Conservation (phyloP, 2,888 invertebrate species). For the Drosophila borborema region DNA sequence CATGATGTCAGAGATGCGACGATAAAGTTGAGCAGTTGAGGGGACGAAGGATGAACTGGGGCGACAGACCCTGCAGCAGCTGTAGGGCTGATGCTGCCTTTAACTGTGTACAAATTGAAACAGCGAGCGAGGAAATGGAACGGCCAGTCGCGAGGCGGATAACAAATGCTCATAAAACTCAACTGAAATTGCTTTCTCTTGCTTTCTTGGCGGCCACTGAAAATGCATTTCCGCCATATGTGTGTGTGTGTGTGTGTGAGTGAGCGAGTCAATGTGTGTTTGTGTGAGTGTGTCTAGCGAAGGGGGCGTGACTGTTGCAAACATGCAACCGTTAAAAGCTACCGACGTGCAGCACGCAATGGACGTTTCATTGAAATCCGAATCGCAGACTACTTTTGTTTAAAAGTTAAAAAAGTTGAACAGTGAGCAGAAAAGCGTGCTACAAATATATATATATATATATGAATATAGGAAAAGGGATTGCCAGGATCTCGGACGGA, state of each 20-base stretch:
- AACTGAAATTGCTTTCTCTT: slow-evolving; percentile 76
- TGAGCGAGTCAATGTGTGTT: slow-evolving; percentile 9
- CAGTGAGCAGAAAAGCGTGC: slow-evolving; percentile 46
- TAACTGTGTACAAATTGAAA: slow-evolving; percentile 72
- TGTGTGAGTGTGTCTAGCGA: slow-evolving; percentile 10
- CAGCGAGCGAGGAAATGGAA: slow-evolving; percentile 50
- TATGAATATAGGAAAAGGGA: neutral
- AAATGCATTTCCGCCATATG: slow-evolving; percentile 71
- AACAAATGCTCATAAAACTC: slow-evolving; percentile 76
- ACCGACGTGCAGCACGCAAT: slow-evolving; percentile 73
- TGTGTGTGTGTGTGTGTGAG: slow-evolving; percentile 15
- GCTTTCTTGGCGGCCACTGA: slow-evolving; percentile 78
- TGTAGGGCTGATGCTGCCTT: slow-evolving; percentile 47
- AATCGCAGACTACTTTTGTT: slow-evolving; percentile 73
- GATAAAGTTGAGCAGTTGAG: slow-evolving; percentile 27
- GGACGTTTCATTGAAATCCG: slow-evolving; percentile 54
- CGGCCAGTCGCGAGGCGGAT: slow-evolving; percentile 44
- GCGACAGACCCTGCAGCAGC: neutral
- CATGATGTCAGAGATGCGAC: slow-evolving; percentile 63
- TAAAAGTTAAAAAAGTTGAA: slow-evolving; percentile 64
- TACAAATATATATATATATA: slow-evolving; percentile 11
- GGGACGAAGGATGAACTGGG: neutral
- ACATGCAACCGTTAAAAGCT: slow-evolving; percentile 73
- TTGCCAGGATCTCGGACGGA: slow-evolving; percentile 11
- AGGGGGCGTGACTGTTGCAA: slow-evolving; percentile 64